Conservation (phyloP, 2,888 invertebrate genomes). For the Euphydryas editha region DNA sequence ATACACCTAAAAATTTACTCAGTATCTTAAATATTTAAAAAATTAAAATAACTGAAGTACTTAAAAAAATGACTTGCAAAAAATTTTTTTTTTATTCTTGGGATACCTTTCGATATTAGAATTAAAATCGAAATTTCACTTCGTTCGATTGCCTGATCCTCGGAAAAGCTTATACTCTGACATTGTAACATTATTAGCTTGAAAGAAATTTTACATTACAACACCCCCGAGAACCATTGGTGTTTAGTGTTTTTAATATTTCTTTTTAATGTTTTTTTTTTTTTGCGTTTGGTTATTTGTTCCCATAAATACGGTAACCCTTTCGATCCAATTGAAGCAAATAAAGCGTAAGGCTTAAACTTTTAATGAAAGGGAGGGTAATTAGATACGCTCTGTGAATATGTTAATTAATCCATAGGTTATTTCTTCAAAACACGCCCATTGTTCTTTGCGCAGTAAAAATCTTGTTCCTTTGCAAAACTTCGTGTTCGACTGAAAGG, state of each 20-base stretch:
- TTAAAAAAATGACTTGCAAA: too few relatives aligned
- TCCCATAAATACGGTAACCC: constrained; percentile 45
- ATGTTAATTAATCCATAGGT: constrained; percentile 79
- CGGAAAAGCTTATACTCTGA: background rate
- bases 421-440: constrained; percentile 76
- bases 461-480: constrained; percentile 48
- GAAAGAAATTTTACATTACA: background rate
- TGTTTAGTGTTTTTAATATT: constrained; percentile 20
- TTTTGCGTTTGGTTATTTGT: constrained; percentile 29
- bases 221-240: constrained; percentile 6
- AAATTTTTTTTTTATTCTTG: too few relatives aligned
- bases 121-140: background rate
- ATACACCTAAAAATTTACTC: too few relatives aligned
- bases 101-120: background rate
- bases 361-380: constrained; percentile 79
- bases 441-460: constrained; percentile 75
- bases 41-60: too few relatives aligned
- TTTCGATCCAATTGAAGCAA: constrained; percentile 61
- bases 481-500: constrained; percentile 24
- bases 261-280: constrained; percentile 25
- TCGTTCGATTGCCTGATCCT: background rate
- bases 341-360: constrained; percentile 72
- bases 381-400: constrained; percentile 77
- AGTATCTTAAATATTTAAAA: too few relatives aligned
- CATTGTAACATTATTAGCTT: background rate